phyloP scores from a whole-genome alignment of 2,797 vertebrate genomes.

The Limnodromus scolopaceus region DNA sequence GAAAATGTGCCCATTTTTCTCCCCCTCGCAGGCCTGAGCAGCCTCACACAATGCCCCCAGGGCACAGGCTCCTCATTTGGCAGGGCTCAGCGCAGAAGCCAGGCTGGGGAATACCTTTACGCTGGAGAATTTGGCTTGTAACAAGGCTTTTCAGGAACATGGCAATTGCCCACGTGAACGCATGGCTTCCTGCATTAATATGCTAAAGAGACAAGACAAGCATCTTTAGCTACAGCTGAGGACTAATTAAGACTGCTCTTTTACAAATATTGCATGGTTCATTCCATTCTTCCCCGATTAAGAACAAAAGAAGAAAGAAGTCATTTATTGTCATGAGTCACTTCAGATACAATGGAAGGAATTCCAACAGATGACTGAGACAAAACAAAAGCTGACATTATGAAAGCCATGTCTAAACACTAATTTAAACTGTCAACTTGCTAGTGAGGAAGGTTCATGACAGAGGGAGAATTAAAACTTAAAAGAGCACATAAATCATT shows the following conservation, averaged over 20 bases:
- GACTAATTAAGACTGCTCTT: conserved; percentile 81
- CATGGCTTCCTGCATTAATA: conserved; percentile 71
- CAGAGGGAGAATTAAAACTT: conserved; percentile 81
- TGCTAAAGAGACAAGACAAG: conserved; percentile 78
- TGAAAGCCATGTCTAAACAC: conserved; percentile 82
- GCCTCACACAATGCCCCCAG: conserved; percentile 36
- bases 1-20: background rate
- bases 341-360: conserved; percentile 81
- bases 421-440: conserved; percentile 83
- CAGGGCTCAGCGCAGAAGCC: background rate
- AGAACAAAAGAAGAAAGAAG: conserved; percentile 79
- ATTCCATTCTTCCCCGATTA: conserved; percentile 79
- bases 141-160: conserved; percentile 70
- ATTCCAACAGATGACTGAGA: conserved; percentile 80
- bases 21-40: conserved; percentile 38
- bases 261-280: conserved; percentile 74
- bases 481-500: conserved; percentile 81
- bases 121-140: conserved; percentile 63
- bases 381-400: conserved; percentile 82
- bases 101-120: conserved; percentile 55
- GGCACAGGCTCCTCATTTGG: conserved; percentile 58
- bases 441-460: conserved; percentile 77
- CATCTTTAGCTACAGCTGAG: conserved; percentile 75
- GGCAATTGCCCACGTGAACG: conserved; percentile 72
- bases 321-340: conserved; percentile 81